Evolutionary conservation across 2,888 invertebrate genomes (phyloP).

Genomic region (Polia nebulosa): DNA sequence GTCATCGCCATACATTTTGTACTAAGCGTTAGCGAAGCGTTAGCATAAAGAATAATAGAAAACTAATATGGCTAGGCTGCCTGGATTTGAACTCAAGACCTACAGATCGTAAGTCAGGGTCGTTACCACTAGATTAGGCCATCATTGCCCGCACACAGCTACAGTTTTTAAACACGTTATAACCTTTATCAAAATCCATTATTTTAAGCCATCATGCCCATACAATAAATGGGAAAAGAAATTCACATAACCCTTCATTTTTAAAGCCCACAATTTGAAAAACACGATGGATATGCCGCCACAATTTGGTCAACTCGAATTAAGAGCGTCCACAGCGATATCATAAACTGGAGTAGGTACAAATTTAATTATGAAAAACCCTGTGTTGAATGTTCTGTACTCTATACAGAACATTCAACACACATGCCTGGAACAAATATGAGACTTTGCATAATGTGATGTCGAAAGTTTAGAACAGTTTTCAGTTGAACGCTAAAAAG

Average conservation of each 20-base stretch:
- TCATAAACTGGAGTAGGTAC: constrained; percentile 21
- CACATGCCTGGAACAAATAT: constrained; percentile 32
- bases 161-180: too few species aligned
- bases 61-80: too few species aligned
- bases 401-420: constrained; percentile 18
- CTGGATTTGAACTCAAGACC: too few species aligned
- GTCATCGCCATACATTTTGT: too few species aligned
- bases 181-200: not conserved
- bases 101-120: too few species aligned
- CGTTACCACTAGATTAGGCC: too few species aligned
- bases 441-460: constrained; percentile 24
- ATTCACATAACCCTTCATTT: not conserved
- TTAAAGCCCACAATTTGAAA: constrained; percentile 11
- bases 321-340: constrained; percentile 13
- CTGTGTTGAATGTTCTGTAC: too few species aligned
- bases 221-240: not conserved
- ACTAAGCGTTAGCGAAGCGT: too few species aligned
- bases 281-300: constrained; percentile 2
- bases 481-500: constrained; percentile 16
- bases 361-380: constrained; percentile 45
- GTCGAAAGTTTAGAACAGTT: constrained; percentile 22
- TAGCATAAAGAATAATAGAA: too few species aligned
- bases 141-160: too few species aligned
- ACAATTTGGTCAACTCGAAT: constrained; percentile 25
- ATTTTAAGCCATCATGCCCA: not conserved